phyloP scores from a whole-genome alignment of 2,888 invertebrate species.

The Agrotis exclamationis region DNA sequence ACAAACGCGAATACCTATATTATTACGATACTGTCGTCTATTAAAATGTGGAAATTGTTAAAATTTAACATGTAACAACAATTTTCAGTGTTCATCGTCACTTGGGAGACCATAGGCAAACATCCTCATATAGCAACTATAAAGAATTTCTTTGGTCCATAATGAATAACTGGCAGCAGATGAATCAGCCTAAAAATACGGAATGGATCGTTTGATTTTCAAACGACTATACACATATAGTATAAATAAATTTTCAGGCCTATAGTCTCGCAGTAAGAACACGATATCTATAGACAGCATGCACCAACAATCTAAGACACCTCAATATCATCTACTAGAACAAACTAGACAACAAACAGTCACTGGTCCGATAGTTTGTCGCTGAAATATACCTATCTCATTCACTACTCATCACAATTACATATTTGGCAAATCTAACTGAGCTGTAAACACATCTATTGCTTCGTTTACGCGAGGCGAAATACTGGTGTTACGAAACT shows the following conservation, averaged over 20 bases:
- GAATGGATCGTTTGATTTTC: slow-evolving; percentile 40
- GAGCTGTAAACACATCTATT: slow-evolving; percentile 76
- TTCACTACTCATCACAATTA: slow-evolving; percentile 86
- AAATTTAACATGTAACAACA: slow-evolving; percentile 87
- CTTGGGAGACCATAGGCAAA: slow-evolving; percentile 72
- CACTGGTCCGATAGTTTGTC: slow-evolving; percentile 87
- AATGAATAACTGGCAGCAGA: slow-evolving; percentile 67
- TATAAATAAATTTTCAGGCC: slow-evolving; percentile 55
- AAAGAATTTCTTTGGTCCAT: slow-evolving; percentile 80
- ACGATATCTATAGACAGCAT: slow-evolving; percentile 79
- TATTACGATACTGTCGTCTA: slow-evolving; percentile 64
- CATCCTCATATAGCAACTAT: slow-evolving; percentile 60
- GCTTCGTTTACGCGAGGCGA: slow-evolving; percentile 58
- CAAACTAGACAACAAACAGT: slow-evolving; percentile 85
- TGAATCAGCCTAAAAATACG: slow-evolving; percentile 51
- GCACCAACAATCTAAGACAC: slow-evolving; percentile 89
- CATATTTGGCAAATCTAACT: slow-evolving; percentile 87
- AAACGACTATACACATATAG: slow-evolving; percentile 53
- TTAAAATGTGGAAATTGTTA: slow-evolving; percentile 81
- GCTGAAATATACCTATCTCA: slow-evolving; percentile 73
- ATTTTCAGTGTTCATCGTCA: slow-evolving; percentile 73
- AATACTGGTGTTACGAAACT: slow-evolving; percentile 56
- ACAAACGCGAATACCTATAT: slow-evolving; percentile 70
- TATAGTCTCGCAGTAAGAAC: slow-evolving; percentile 71
- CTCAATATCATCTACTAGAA: slow-evolving; percentile 85